Conservation (phyloP, 2,113 vertebrate genomes). For the Ptychochromis oligacanthus region DNA sequence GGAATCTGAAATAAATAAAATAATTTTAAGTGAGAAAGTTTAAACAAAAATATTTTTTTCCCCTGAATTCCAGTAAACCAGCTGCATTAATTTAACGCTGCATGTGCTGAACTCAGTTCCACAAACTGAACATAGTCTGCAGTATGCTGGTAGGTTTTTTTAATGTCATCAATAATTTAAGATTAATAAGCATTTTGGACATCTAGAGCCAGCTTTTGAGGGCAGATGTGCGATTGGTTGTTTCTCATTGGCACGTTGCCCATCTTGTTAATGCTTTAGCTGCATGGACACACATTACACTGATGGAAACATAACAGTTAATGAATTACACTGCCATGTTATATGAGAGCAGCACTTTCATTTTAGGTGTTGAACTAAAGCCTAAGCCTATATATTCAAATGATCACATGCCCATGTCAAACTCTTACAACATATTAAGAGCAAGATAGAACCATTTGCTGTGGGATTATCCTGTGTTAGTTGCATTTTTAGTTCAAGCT, state of each 20-base stretch:
- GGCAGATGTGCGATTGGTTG: not conserved
- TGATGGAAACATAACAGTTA: not conserved
- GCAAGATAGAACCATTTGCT: accelerated
- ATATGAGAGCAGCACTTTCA: not conserved
- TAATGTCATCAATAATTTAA: slow-evolving; percentile 4
- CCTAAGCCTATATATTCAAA: not conserved
- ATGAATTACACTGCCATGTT: not conserved
- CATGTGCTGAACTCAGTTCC: not conserved
- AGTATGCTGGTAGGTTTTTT: not conserved
- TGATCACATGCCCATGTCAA: not conserved
- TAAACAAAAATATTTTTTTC: not conserved
- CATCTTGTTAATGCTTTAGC: slow-evolving; percentile 42
- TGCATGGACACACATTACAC: slow-evolving; percentile 8
- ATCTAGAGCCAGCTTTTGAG: slow-evolving; percentile 13
- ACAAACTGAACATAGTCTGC: not conserved
- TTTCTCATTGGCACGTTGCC: slow-evolving; percentile 38
- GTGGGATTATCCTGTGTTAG: not conserved
- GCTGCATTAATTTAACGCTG: not conserved
- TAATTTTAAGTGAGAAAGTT: not conserved
- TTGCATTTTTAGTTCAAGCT: not conserved
- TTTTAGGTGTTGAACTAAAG: not conserved
- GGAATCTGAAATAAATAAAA: not conserved
- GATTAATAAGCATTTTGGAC: not conserved
- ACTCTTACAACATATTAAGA: not conserved
- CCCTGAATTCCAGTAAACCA: not conserved